Conservation (phyloP, 2,888 invertebrate genomes). For the Lomographa bimaculata region DNA sequence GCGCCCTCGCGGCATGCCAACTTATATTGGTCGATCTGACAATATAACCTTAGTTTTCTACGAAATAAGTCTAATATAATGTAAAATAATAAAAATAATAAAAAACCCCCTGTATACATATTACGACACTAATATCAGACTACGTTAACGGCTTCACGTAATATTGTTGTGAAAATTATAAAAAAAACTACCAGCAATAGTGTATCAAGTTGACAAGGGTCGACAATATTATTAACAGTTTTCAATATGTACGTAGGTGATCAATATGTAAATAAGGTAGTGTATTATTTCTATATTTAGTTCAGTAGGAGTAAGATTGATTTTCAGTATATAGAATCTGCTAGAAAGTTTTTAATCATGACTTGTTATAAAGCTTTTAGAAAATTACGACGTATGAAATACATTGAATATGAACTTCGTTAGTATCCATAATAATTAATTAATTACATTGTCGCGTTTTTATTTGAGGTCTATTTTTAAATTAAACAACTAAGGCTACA, state of each 20-base stretch:
- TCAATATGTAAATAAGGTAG: slow-evolving; percentile 68
- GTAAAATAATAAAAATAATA: too few relatives aligned
- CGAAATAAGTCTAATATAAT: too few relatives aligned
- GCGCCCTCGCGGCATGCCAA: too few relatives aligned
- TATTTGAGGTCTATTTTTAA: too few relatives aligned
- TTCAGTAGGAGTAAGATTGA: slow-evolving; percentile 40
- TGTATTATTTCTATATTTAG: slow-evolving; percentile 57
- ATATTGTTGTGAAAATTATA: background rate
- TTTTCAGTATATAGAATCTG: slow-evolving; percentile 53
- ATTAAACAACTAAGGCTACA: too few relatives aligned
- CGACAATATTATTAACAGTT: slow-evolving; percentile 41
- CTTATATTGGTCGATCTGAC: too few relatives aligned
- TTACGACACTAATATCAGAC: background rate
- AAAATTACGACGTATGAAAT: slow-evolving; percentile 15
- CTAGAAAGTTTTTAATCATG: slow-evolving; percentile 59
- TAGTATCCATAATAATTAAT: too few relatives aligned
- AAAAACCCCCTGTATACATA: too few relatives aligned
- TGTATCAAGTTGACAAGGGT: slow-evolving; percentile 50
- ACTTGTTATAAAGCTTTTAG: slow-evolving; percentile 37
- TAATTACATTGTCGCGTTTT: too few relatives aligned
- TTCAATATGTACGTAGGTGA: slow-evolving; percentile 46
- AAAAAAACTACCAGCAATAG: slow-evolving; percentile 46
- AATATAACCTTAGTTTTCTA: too few relatives aligned
- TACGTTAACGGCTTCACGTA: background rate
- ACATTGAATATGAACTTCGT: too few relatives aligned